Evolutionary conservation across 2,113 vertebrate genomes (phyloP), one percentile per base, ranked within the genome.

Genomic region (Euleptes europaea): DNA sequence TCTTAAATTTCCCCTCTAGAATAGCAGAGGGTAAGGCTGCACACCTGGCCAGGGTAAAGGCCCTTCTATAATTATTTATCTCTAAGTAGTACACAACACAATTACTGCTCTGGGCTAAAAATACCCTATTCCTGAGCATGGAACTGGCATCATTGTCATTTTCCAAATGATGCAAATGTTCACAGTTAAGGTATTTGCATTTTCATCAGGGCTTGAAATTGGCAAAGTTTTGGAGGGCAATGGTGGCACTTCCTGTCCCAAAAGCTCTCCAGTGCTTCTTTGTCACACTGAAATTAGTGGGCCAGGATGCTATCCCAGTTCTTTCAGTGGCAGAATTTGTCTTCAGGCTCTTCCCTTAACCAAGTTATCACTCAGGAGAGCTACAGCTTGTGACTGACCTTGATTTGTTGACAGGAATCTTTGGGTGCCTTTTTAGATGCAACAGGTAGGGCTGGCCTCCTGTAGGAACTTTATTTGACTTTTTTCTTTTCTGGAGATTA

Each of bases 401-500:
- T 40, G 42, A 15, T 51, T 40, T 84, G 44, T 60, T 51, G 51
- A 5, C 19, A 60, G 42, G 54, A 31, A 60, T 40, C 44, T 74
- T 70, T 21, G 54, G 78, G 19, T 44, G 76, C 31, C 12, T 70
- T 51, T 38, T 84, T 38, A 76, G 54, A 42, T 71, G 47, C 35
- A 42, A 33, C 11, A 84, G 35, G 69, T 54, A 38, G 6, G 74
- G 15, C 51, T 89, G 89, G 19, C 76, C 88, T 66, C 54, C 49
- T 12, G 81, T 78, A 63, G 49, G 66, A n/a, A 35, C 23, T 66
- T 19, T 63, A 40, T 66, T 35, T 5, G 84, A 65, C 75, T 82
- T 75, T 15, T 44, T 80, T 49, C 83, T 88, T 49, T 86, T 88
- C 92, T 93, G 84, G 12, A 33, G 49, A 81, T 63, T 17, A 21